A percentile compares a stretch with the other conserved stretches of the same genome.
phyloP scores from a whole-genome alignment of 2,888 invertebrate genomes.

The Temnothorax ravouxi region DNA sequence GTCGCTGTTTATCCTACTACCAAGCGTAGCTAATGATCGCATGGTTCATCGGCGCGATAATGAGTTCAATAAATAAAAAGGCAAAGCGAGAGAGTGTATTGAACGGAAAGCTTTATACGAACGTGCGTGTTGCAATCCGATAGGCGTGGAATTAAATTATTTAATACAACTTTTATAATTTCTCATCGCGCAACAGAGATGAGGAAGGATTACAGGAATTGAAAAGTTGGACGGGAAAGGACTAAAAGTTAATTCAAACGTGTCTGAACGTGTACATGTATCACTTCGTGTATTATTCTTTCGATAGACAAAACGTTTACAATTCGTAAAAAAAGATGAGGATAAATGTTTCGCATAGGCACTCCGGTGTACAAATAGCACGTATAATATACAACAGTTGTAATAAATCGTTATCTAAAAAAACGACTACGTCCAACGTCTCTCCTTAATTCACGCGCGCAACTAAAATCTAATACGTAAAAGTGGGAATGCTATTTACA shows the following conservation, averaged over 20 bases:
- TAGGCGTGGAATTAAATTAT: slow-evolving; percentile 46
- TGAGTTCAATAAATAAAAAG: slow-evolving; percentile 63
- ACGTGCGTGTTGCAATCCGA: slow-evolving; percentile 49
- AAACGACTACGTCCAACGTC: slow-evolving; percentile 53
- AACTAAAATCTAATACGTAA: slow-evolving; percentile 64
- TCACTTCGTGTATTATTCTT: slow-evolving; percentile 66
- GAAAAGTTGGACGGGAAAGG: neutral
- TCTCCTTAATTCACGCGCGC: neutral
- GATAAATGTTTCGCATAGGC: slow-evolving; percentile 74
- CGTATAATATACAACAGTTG: slow-evolving; percentile 66
- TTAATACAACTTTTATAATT: neutral
- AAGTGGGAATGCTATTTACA: slow-evolving; percentile 83
- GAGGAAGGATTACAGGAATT: neutral
- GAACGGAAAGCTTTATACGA: slow-evolving; percentile 49
- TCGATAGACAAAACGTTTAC: slow-evolving; percentile 68
- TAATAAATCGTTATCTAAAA: slow-evolving; percentile 66
- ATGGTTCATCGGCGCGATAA: slow-evolving; percentile 71
- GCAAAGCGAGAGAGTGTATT: slow-evolving; percentile 34
- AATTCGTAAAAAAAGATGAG: slow-evolving; percentile 78
- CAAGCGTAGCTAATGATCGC: slow-evolving; percentile 64
- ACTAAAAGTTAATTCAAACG: slow-evolving; percentile 7
- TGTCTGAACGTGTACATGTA: slow-evolving; percentile 11
- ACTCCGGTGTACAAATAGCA: slow-evolving; percentile 77
- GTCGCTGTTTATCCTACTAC: slow-evolving; percentile 74
- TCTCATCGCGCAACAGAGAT: neutral